These are phyloP conservation scores for Haliclona indistincta DNA, from an alignment of 37 sponge, comb jelly and placozoan genomes.

Conservation along the genomic window DNA sequence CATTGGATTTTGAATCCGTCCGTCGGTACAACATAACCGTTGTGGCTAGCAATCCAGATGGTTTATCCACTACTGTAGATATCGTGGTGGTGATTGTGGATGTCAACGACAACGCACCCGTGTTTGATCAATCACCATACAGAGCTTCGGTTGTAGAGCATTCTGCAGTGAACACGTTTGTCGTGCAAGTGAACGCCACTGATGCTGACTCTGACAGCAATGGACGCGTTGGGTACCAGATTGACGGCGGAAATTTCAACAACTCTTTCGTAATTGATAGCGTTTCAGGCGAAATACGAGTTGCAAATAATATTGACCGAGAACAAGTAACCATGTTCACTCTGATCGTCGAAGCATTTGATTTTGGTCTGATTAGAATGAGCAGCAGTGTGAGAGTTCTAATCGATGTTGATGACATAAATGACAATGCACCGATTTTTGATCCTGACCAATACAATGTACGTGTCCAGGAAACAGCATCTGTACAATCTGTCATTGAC, in stretches of 20 bases:
- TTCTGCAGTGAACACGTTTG: constrained; percentile 3
- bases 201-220: constrained; percentile 65
- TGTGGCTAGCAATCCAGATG: constrained; percentile 8
- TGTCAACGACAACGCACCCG: constrained; percentile 65
- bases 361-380: neutral
- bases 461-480: constrained; percentile 32
- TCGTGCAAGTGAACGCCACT: constrained; percentile 28
- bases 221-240: constrained; percentile 42
- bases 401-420: constrained; percentile 69
- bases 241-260: constrained; percentile 37
- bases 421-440: constrained; percentile 83
- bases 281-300: constrained; percentile 20
- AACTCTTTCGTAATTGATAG: constrained; percentile 22
- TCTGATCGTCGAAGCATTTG: constrained; percentile 43
- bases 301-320: constrained; percentile 43
- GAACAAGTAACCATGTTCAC: constrained; percentile 20
- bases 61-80: neutral
- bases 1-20: neutral
- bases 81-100: constrained; percentile 22
- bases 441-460: constrained; percentile 19
- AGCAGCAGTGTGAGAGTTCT: constrained; percentile 10
- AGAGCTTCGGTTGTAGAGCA: constrained; percentile 23
- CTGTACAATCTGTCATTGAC: neutral
- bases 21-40: neutral
- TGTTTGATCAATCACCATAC: constrained; percentile 13